Base-by-base conservation (phyloP, 2,113 vertebrate genomes). In the Electrona antarctica region DNA sequence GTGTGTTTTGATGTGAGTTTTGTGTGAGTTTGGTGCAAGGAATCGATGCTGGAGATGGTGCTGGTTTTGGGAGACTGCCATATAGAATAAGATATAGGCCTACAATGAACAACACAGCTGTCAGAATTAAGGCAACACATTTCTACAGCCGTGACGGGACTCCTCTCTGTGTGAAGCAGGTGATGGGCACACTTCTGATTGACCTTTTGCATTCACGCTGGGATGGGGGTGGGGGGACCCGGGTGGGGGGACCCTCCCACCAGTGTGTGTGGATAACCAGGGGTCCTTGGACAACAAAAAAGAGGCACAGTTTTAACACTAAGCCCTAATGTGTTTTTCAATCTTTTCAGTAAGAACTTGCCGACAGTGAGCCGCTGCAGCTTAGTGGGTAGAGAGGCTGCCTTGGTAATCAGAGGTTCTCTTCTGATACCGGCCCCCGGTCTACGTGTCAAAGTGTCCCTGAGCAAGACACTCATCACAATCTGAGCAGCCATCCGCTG, bases 161-260 rank as follows among this genome's bases (percentile, higher is more conserved):
- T 64, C 54, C 77, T 45, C 75, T 62, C 81, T 62, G 51, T 57
- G 61, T 59, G 71, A 67, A 79, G 45, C 14, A 59, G 68, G 33
- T 41, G 33, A 21, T 21, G 21, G 21, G 69, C 86, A 88, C 85
- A 81, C 85, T 82, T 85, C 73, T 80, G 62, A 47, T 15, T 85
- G 85, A 91, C 83, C 85, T 84, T 81, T 80, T 57, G 78, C 63
- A 78, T 80, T 55, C 65, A 55, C n/a, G 60, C 74, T 76, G 58
- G 80, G 65, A 68, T 66, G 60, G 65, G 9, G 62, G 62, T 62
- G 65, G 9, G 57, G 33, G 33, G 33, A 2, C 33, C 21, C 13
- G 9, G 62, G 62, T 62, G 65, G 9, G 57, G 33, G 33, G 33
- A 2, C 33, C 21, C 13, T 28, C 58, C 58, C 63, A 63, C 68